Base-by-base conservation (phyloP, 2,797 vertebrate genomes). In the Huso huso region DNA sequence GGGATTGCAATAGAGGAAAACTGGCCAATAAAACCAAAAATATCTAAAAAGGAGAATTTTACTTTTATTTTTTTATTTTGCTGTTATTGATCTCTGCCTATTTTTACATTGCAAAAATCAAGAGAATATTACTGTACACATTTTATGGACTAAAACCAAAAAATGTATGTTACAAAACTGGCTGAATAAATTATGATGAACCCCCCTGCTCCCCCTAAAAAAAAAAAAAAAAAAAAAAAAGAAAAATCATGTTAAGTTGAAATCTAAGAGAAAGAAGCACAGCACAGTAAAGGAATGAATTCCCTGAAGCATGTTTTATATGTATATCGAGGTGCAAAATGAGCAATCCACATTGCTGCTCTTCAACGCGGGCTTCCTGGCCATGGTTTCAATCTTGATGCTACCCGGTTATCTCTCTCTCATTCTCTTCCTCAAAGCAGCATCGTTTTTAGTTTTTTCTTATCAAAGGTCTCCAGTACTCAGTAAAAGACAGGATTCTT, bases 271-370 rank as follows among this genome's bases (percentile, higher is more conserved):
- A 64, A 0, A 66, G 23, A 66, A 70, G 72, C 69, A 65, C 66
- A 86, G 75, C 69, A 82, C 49, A 66, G 68, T 73, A 66, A 79
- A 81, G 74, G 72, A 70, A 81, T 70, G 74, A 69, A 69, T 68
- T 88, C 87, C 90, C 88, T 89, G 86, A 93, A 91, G 85, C 68
- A 55, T 74, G 72, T 73, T 76, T 78, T 75, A 73, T 81, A 69
- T 72, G 77, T 67, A 79, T 75, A 66, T 74, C 9, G 70, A 81
- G 81, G 79, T 84, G 83, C 81, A 84, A 81, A 78, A 69, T 72
- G 66, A 78, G 75, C 79, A 78, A 76, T 80, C 60, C 66, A 65
- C 71, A 79, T 76, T 78, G 79, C 73, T 74, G 72, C 65, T 0
- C 70, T 77, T 79, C 71, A 63, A 62, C 76, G 76, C 77, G 73